Evolutionary conservation across 2,888 invertebrate genomes (phyloP).

Genomic region (Cantharis rufa): DNA sequence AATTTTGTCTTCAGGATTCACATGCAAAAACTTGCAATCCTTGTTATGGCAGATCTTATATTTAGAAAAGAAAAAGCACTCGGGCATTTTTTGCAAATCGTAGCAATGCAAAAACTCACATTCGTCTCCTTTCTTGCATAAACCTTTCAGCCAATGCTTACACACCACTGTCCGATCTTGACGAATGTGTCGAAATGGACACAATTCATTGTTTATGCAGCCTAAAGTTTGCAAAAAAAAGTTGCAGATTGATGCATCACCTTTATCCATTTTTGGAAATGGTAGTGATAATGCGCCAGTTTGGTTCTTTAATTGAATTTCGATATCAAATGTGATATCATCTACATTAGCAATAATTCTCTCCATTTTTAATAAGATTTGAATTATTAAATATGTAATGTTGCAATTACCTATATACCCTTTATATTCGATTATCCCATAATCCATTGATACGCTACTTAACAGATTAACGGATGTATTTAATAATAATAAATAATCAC

Average conservation of each 20-base stretch:
- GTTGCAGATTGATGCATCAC: constrained; percentile 96
- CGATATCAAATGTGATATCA: constrained; percentile 92
- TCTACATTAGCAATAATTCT: constrained; percentile 90
- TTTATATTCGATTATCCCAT: too few species aligned
- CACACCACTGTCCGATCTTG: constrained; percentile 98
- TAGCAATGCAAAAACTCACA: constrained; percentile 99
- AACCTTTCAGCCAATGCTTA: constrained; percentile 98
- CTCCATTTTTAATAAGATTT: constrained; percentile 67
- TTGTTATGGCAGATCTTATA: background rate
- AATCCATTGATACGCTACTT: too few species aligned
- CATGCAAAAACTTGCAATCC: background rate
- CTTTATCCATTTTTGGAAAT: constrained; percentile 99
- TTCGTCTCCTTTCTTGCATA: constrained; percentile 99
- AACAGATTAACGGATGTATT: too few species aligned
- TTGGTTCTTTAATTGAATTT: constrained; percentile 92
- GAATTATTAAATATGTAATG: too few species aligned
- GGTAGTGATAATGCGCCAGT: constrained; percentile 93
- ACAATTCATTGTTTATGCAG: constrained; percentile 80
- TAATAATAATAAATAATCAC: too few species aligned
- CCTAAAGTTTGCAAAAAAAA: constrained; percentile 73
- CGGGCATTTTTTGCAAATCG: constrained; percentile 99
- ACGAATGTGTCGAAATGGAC: constrained; percentile 95
- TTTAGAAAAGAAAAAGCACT: constrained; percentile 77
- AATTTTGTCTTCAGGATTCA: background rate
- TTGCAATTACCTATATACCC: too few species aligned